Percentiles rank a stretch among this genome's conserved stretches.
Conservation (phyloP, 2,113 vertebrate genomes). For the Plestiodon gilberti region DNA sequence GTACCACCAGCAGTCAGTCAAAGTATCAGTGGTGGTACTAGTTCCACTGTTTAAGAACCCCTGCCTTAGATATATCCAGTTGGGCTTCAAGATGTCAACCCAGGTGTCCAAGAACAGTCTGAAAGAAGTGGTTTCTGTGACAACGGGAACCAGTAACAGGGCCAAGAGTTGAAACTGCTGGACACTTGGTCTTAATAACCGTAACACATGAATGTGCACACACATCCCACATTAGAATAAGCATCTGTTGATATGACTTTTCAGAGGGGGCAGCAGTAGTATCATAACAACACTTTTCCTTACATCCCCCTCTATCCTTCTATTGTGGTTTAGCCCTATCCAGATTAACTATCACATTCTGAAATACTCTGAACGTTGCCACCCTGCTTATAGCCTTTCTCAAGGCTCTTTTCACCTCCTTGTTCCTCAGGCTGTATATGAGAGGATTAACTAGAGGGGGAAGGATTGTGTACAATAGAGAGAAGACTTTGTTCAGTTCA, state of each 20-base stretch:
- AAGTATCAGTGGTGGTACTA: no score
- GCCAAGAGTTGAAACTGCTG: no score
- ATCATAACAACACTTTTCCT: not conserved
- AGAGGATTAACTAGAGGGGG: slow-evolving; percentile 49
- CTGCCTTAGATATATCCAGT: no score
- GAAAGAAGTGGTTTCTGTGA: not conserved
- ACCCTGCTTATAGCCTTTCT: slow-evolving; percentile 17
- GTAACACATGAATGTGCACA: no score
- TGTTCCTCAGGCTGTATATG: slow-evolving; percentile 65
- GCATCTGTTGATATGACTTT: not conserved
- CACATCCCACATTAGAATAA: no score
- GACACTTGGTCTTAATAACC: no score
- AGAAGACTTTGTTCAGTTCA: slow-evolving; percentile 33
- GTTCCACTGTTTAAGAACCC: no score
- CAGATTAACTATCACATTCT: not conserved
- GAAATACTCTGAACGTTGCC: not conserved
- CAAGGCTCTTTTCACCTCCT: slow-evolving; percentile 60
- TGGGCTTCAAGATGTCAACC: no score
- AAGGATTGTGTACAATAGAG: slow-evolving; percentile 56
- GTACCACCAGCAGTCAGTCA: no score
- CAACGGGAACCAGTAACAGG: not conserved
- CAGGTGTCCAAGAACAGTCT: not conserved
- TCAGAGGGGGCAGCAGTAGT: not conserved
- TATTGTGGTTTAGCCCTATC: not conserved
- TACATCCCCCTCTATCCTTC: not conserved